phyloP scores from a whole-genome alignment of 2,113 vertebrate genomes.

The Campylomormyrus tamandua region DNA sequence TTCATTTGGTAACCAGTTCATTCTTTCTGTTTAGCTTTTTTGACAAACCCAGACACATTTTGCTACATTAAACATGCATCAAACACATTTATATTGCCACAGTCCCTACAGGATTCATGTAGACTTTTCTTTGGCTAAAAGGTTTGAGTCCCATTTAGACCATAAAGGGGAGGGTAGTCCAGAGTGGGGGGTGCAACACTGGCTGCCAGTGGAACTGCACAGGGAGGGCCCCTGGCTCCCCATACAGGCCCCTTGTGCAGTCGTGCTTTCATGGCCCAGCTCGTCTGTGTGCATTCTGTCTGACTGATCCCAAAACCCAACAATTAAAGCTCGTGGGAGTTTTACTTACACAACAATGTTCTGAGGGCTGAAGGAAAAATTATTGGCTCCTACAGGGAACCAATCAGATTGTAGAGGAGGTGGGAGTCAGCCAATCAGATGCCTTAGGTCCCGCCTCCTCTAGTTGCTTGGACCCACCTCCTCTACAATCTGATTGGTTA shows the following conservation, averaged over 20 bases:
- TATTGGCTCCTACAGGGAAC: not conserved
- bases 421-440: not conserved
- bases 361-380: not conserved
- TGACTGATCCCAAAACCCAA: not conserved
- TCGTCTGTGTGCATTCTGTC: not conserved
- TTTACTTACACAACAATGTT: not conserved
- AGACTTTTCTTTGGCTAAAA: not conserved
- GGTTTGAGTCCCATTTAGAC: not conserved
- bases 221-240: not conserved
- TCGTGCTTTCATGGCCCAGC: not conserved
- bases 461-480: not conserved
- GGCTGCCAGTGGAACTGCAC: not conserved
- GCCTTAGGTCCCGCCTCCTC: not conserved
- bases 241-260: not conserved
- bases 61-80: not conserved
- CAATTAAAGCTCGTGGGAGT: not conserved
- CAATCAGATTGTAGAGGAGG: not conserved
- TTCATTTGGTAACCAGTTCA: not conserved
- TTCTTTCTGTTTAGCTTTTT: not conserved
- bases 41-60: not conserved
- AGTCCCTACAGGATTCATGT: not conserved
- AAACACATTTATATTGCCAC: conserved; percentile 7
- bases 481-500: not conserved
- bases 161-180: not conserved
- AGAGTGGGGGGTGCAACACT: not conserved